These are phyloP conservation scores for Meriones unguiculatus DNA, from an alignment of 2,113 vertebrate species.

Conservation along the genomic window DNA sequence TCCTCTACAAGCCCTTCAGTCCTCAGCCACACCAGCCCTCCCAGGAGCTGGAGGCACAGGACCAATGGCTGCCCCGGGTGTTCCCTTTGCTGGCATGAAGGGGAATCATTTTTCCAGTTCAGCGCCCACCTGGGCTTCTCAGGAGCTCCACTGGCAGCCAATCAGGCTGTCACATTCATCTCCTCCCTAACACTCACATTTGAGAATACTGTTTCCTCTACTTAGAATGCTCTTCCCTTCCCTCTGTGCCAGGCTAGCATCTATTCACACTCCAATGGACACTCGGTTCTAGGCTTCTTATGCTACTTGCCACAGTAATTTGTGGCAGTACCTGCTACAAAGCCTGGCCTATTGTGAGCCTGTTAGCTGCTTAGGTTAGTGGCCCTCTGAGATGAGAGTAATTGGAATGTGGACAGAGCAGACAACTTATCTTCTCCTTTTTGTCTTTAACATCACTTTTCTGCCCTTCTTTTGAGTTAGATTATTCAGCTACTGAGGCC, in stretches of 20 bases:
- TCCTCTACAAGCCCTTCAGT: background rate
- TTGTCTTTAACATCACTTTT: background rate
- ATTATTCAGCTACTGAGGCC: background rate
- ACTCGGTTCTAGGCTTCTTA: background rate
- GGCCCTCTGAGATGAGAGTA: background rate
- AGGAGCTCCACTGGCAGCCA: background rate
- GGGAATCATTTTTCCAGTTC: background rate
- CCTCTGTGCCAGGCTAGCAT: background rate
- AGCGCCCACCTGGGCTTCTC: background rate
- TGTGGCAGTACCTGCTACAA: background rate
- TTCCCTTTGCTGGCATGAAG: background rate
- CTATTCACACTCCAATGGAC: background rate
- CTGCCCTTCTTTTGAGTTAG: background rate
- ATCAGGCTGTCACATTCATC: background rate
- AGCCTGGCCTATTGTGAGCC: background rate
- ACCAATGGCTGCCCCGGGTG: background rate
- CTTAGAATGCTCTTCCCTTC: background rate
- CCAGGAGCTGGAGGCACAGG: background rate
- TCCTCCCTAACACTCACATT: background rate
- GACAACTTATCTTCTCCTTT: background rate
- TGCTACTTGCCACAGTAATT: no score
- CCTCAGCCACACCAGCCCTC: accelerated
- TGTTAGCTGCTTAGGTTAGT: background rate
- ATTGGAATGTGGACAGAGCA: no score
- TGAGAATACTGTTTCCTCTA: background rate